Conservation (phyloP, 2,797 vertebrate genomes). For the Microtus californicus region DNA sequence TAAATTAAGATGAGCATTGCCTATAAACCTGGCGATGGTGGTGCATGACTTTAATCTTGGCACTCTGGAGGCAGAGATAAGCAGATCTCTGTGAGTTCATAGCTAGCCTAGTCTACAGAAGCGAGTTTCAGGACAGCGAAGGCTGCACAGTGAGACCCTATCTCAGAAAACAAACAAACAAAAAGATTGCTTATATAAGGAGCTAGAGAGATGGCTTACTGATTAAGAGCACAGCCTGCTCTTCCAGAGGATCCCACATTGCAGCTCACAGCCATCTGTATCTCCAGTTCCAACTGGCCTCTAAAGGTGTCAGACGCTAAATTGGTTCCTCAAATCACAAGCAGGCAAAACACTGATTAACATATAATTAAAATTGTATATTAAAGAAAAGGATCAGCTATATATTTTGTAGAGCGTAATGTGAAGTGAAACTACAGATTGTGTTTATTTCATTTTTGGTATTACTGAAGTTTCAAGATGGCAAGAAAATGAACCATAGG, state of each 20-base stretch:
- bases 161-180: not conserved
- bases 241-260: not conserved
- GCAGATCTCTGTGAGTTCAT: not conserved
- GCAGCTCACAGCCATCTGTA: too few species aligned
- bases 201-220: not conserved
- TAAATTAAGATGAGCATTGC: not conserved
- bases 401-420: not conserved
- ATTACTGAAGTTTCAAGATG: constrained; percentile 18
- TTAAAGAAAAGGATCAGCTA: not conserved
- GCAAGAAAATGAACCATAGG: not conserved
- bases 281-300: not conserved
- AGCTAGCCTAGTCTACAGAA: not conserved
- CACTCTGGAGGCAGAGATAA: not conserved
- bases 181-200: not conserved
- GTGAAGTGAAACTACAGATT: not conserved
- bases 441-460: not conserved
- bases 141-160: not conserved
- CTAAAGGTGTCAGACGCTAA: not conserved
- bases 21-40: not conserved
- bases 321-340: too few species aligned
- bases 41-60: not conserved
- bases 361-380: not conserved
- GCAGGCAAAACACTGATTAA: not conserved
- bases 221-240: not conserved
- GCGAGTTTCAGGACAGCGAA: not conserved